A percentile compares a stretch with the other conserved stretches of the same genome.
Evolutionary conservation across 2,113 vertebrate species (phyloP).

Genomic region (Mustelus asterias): DNA sequence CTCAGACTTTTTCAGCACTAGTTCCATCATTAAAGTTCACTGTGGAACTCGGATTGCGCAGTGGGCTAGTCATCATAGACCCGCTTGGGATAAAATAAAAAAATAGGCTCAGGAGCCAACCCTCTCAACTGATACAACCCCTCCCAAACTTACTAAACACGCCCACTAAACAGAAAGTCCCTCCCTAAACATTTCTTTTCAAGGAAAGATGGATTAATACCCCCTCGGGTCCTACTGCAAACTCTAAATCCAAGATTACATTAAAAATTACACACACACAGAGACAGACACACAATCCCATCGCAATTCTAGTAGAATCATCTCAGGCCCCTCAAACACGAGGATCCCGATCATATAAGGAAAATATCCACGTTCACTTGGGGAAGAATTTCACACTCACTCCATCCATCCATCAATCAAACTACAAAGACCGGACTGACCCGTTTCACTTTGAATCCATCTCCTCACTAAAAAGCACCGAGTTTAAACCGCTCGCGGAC

Average conservation of each 20-base stretch:
- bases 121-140: too few relatives aligned
- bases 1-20: slow-evolving; percentile 49
- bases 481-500: neutral
- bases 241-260: too few relatives aligned
- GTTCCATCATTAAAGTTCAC: slow-evolving; percentile 43
- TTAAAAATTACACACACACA: neutral
- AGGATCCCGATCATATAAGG: slow-evolving; percentile 53
- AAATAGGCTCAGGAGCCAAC: neutral
- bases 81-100: slow-evolving; percentile 30
- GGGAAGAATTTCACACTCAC: neutral
- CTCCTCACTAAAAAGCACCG: neutral
- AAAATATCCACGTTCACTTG: slow-evolving; percentile 45
- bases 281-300: neutral
- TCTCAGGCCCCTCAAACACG: slow-evolving; percentile 40
- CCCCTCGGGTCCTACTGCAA: neutral
- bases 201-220: neutral
- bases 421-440: neutral
- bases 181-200: neutral
- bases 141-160: neutral
- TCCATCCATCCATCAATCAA: neutral
- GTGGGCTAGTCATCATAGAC: slow-evolving; percentile 54
- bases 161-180: neutral
- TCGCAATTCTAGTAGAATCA: slow-evolving; percentile 43
- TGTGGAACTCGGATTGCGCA: slow-evolving; percentile 52
- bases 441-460: neutral